phyloP scores from a whole-genome alignment of 1,140 invertebrate species.

The Drosophila eugracilis region DNA sequence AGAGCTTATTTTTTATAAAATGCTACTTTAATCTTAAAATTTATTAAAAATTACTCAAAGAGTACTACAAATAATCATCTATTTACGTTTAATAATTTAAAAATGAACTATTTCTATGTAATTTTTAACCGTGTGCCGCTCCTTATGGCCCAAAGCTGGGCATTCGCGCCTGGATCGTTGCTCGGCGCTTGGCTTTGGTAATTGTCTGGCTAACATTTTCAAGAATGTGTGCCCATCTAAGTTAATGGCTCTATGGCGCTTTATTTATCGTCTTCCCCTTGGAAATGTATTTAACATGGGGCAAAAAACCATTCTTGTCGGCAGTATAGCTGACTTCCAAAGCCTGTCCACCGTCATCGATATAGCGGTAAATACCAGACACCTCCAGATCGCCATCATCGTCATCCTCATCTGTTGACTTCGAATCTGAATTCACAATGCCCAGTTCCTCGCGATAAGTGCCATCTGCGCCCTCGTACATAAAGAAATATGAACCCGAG shows the following conservation, averaged over 20 bases:
- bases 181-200: conserved; percentile 10
- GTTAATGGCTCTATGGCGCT: conserved; percentile 30
- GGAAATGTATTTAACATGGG: conserved; percentile 86
- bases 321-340: conserved; percentile 89
- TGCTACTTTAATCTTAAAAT: no score
- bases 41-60: no score
- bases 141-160: conserved; percentile 28
- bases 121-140: conserved; percentile 20
- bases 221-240: conserved; percentile 45
- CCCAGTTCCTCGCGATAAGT: conserved; percentile 77
- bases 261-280: conserved; percentile 18
- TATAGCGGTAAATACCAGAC: conserved; percentile 86
- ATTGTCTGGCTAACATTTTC: conserved; percentile 35
- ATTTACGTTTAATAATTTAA: not conserved
- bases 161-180: conserved; percentile 20
- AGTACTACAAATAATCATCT: no score
- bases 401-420: no score
- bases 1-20: no score
- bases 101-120: not conserved
- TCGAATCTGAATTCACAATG: conserved; percentile 24
- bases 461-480: conserved; percentile 72
- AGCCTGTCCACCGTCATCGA: conserved; percentile 88
- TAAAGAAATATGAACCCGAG: conserved; percentile 79
- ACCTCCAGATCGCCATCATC: conserved; percentile 68
- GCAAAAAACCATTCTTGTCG: conserved; percentile 89